Percentiles rank a stretch among this genome's conserved stretches.
These are phyloP conservation scores for Peromyscus aztecus DNA, from an alignment of 2,797 vertebrate genomes.

Conservation along the genomic window DNA sequence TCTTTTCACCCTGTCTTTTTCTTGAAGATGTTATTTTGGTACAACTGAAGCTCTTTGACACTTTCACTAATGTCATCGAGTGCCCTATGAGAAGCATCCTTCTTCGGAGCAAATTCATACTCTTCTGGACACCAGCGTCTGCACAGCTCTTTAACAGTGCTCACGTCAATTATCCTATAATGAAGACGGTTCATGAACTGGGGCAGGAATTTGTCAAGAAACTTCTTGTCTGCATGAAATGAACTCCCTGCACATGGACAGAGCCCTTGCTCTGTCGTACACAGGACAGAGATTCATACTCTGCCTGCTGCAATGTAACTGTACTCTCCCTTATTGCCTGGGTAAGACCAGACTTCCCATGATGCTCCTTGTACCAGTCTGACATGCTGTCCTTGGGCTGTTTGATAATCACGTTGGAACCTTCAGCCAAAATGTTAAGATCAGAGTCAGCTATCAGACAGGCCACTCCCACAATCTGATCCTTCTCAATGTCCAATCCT, in stretches of 20 bases:
- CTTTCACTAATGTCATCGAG: slow-evolving; percentile 97
- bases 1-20: slow-evolving; percentile 89
- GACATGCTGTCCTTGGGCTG: background rate
- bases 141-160: slow-evolving; percentile 98
- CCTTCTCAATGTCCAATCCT: slow-evolving; percentile 95
- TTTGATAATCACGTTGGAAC: background rate
- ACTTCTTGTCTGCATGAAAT: slow-evolving; percentile 98
- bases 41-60: slow-evolving; percentile 96
- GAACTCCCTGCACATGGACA: slow-evolving; percentile 98
- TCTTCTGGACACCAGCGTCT: slow-evolving; percentile 97
- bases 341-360: slow-evolving; percentile 94
- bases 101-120: slow-evolving; percentile 93
- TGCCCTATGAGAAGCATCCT: slow-evolving; percentile 96
- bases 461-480: slow-evolving; percentile 97
- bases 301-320: slow-evolving; percentile 94
- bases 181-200: slow-evolving; percentile 98
- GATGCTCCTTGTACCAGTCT: no score
- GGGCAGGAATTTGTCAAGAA: slow-evolving; percentile 98
- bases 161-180: slow-evolving; percentile 98
- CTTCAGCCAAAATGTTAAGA: slow-evolving; percentile 95
- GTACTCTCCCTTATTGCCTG: slow-evolving; percentile 95
- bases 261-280: slow-evolving; percentile 94
- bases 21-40: slow-evolving; percentile 95
- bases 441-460: slow-evolving; percentile 95
- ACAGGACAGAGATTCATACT: slow-evolving; percentile 97